Conservation (phyloP, 2,797 vertebrate genomes). For the Distichodus sexfasciatus region DNA sequence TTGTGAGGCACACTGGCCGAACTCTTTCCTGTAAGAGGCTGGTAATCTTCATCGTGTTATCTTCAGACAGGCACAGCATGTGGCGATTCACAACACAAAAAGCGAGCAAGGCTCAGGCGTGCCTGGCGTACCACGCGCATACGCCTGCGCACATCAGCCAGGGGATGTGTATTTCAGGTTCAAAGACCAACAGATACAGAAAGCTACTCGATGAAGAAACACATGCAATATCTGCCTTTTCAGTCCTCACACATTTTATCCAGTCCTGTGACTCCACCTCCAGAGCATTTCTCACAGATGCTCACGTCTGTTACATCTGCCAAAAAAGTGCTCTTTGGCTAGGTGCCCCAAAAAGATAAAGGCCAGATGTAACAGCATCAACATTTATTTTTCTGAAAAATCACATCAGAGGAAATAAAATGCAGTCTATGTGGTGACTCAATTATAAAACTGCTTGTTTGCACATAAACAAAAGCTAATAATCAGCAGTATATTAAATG, state of each 20-base stretch:
- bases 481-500: no score
- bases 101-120: slow-evolving; percentile 3
- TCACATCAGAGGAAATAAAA: no score
- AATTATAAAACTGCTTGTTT: no score
- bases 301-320: neutral
- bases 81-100: slow-evolving; percentile 40
- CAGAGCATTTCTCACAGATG: no score
- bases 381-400: no score
- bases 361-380: no score
- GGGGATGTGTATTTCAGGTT: slow-evolving; percentile 10
- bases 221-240: neutral
- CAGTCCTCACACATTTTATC: no score
- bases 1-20: slow-evolving; percentile 11
- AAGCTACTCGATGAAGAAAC: neutral
- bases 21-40: slow-evolving; percentile 8
- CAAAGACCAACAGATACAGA: neutral
- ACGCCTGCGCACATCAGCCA: slow-evolving; percentile 10
- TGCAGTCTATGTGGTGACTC: no score
- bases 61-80: slow-evolving; percentile 25
- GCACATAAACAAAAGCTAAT: no score
- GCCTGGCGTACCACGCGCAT: slow-evolving; percentile 4
- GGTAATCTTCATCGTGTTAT: slow-evolving; percentile 36
- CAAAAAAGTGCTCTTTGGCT: no score
- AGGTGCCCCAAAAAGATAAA: no score
- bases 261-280: no score